Base-by-base conservation (phyloP, 2,797 vertebrate species). In the Pogonophryne albipinna region DNA sequence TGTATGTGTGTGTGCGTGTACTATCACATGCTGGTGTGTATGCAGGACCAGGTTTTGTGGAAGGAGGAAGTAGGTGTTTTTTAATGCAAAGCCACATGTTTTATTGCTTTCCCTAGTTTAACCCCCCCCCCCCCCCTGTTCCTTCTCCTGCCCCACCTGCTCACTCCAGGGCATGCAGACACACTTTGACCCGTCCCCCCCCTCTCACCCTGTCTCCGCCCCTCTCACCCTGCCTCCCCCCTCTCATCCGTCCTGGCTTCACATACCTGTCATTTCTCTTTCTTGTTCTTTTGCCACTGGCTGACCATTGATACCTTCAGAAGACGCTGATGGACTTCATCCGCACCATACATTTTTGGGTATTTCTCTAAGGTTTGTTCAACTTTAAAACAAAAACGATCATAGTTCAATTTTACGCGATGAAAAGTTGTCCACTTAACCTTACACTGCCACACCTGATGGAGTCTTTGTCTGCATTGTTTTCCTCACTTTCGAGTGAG, bases 71-170 rank as follows among this genome's bases (percentile, higher is more conserved):
- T 86, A 68, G 60, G 56, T 66, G 60, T 52, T 84, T 69, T 87
- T 89, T 85, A 76, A 88, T 91, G 78, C 76, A 31, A 87, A 89
- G 79, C 85, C 76, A 86, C 87, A 82, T 83, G 74, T 88, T 92
- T 89, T 88, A 91, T 88, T 84, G 79, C 83, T 62, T 88, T 85
- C 66, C 82, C 85, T 75, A 87, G 87, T 86, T 84, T 76, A 79
- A 70, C 23, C 64, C 42, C 15, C 59, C 63, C 17, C 49, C 63
- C 10, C 15, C 53, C 56, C 47, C 10, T 5, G 71, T 31, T 20
- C 38, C 47, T 20, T 49, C 51, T 41, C n/a, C 44, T 13, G 23
- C 49, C 47, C 14, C 55, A 38, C 34, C 34, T 6, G 6, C 71
- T 71, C 38, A 74, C 71, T 65, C 71, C 66, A 62, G 70, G 77